Evolutionary conservation across 2,888 invertebrate genomes (phyloP).

Genomic region (Sinhomidia bicolor): DNA sequence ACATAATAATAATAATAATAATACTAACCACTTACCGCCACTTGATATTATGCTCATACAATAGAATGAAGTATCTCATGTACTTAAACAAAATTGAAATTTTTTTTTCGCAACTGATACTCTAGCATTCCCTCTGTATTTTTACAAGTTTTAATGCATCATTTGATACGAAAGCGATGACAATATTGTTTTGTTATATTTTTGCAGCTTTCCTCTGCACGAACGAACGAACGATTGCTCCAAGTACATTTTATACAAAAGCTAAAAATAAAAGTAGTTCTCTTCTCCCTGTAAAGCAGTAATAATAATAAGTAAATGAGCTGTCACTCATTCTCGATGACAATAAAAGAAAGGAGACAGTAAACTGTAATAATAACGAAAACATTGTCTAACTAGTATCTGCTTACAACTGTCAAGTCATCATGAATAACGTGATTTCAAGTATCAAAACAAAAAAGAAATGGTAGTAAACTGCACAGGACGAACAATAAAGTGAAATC

Average conservation of each 20-base stretch:
- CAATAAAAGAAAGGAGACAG: background rate
- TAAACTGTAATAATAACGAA: background rate
- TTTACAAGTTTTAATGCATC: slow-evolving; percentile 16
- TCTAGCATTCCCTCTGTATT: background rate
- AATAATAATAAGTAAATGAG: slow-evolving; percentile 1
- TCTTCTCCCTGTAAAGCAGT: no score
- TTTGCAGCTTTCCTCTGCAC: background rate
- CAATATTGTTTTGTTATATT: slow-evolving; percentile 11
- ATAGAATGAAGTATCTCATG: background rate
- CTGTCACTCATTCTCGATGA: slow-evolving; percentile 32
- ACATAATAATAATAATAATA: no score
- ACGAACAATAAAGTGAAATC: background rate
- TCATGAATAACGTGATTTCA: background rate
- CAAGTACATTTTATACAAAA: background rate
- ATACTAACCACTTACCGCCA: no score
- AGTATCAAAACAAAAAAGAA: slow-evolving; percentile 2
- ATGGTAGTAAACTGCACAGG: background rate
- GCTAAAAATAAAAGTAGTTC: background rate
- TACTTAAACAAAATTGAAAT: slow-evolving; percentile 8
- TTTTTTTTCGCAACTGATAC: background rate
- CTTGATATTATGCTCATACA: background rate
- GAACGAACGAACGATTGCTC: background rate
- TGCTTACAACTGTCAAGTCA: slow-evolving; percentile 28
- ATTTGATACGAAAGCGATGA: slow-evolving; percentile 41
- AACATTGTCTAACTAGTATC: background rate